Percentiles rank a stretch among this genome's conserved stretches.
phyloP scores from a whole-genome alignment of 1,140 invertebrate species.

The Bombus waltoni region DNA sequence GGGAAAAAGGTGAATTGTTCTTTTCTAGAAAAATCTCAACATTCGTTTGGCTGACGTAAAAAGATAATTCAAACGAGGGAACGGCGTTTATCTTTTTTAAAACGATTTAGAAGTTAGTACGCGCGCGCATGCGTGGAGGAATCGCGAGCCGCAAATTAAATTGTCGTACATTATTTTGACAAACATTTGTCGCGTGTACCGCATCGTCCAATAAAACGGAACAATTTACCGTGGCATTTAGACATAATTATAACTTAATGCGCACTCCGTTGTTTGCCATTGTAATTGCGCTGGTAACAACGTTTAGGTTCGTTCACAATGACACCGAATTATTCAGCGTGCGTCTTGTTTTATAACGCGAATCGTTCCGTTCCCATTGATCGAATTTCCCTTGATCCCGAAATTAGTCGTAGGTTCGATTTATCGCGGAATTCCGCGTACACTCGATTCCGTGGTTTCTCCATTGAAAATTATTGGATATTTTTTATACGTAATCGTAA shows the following conservation, averaged over 20 bases:
- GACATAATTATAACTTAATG: constrained; percentile 52
- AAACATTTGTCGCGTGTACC: constrained; percentile 19
- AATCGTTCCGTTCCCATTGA: not conserved
- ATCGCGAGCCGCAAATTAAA: not conserved
- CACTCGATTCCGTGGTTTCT: too few species aligned
- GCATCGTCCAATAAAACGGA: constrained; percentile 46
- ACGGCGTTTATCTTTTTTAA: not conserved
- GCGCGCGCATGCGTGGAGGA: not conserved
- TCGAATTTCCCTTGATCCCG: not conserved
- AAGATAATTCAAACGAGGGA: not conserved
- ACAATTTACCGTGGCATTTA: constrained; percentile 45
- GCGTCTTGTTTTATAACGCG: not conserved
- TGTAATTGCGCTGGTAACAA: constrained; percentile 40
- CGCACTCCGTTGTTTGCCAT: constrained; percentile 29
- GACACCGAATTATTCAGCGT: not conserved
- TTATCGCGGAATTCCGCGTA: not conserved
- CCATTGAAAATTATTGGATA: too few species aligned
- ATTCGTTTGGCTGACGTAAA: not conserved
- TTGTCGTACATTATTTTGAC: constrained; percentile 30
- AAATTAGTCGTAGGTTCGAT: constrained; percentile 27
- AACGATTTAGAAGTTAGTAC: not conserved
- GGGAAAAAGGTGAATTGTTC: constrained; percentile 6
- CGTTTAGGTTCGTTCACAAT: constrained; percentile 30
- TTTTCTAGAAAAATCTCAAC: not conserved
- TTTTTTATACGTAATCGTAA: too few species aligned